phyloP scores from a whole-genome alignment of 2,888 invertebrate species.

The Helobdella robusta region DNA sequence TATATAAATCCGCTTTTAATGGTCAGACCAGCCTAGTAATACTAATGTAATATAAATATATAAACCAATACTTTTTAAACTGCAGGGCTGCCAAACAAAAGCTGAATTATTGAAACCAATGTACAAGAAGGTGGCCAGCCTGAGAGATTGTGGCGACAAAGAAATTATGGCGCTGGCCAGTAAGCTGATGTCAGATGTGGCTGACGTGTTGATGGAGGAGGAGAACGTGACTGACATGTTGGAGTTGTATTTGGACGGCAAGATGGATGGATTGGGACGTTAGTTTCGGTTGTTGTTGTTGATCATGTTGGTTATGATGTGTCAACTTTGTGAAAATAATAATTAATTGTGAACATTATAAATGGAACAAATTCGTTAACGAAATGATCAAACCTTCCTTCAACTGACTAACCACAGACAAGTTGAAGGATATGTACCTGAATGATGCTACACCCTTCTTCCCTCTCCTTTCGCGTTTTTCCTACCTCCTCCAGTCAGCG shows the following conservation, averaged over 20 bases:
- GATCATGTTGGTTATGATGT: background rate
- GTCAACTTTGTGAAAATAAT: too few relatives aligned
- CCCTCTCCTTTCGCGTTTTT: conserved; percentile 12
- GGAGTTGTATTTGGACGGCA: conserved; percentile 22
- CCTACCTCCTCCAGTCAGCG: background rate
- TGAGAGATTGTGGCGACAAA: conserved; percentile 22
- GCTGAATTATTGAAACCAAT: conserved; percentile 13
- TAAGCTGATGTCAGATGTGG: conserved; percentile 26
- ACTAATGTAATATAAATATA: too few relatives aligned
- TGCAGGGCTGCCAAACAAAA: background rate
- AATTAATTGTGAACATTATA: too few relatives aligned
- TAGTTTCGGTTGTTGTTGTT: background rate
- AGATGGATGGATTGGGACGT: conserved; percentile 21
- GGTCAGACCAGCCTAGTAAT: too few relatives aligned
- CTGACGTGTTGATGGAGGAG: conserved; percentile 22
- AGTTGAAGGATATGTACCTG: conserved; percentile 27
- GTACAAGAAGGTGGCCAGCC: background rate
- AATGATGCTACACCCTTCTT: conserved; percentile 12
- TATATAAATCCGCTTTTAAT: too few relatives aligned
- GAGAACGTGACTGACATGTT: conserved; percentile 20
- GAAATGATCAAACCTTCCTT: background rate
- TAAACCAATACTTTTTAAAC: too few relatives aligned
- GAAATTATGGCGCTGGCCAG: conserved; percentile 22
- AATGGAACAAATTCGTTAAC: too few relatives aligned
- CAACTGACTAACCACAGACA: conserved; percentile 5